Conservation (phyloP, 2,888 invertebrate genomes). For the Lycia hirtaria region DNA sequence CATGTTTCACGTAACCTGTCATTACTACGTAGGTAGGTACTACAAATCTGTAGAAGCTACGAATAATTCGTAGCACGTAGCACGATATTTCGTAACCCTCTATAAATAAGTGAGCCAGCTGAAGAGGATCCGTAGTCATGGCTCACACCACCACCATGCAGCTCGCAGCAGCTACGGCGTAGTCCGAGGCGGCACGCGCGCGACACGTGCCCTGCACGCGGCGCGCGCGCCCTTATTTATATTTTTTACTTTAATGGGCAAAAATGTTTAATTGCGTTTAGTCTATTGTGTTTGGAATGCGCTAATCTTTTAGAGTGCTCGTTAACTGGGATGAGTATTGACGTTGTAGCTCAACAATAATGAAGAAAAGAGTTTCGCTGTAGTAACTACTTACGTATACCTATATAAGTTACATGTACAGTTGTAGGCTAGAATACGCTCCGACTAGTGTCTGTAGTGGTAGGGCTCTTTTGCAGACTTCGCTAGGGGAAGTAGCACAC, state of each 20-base stretch:
- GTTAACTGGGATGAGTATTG: slow-evolving; percentile 58
- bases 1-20: too few species aligned
- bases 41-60: too few species aligned
- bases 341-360: slow-evolving; percentile 39
- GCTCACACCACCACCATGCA: slow-evolving; percentile 34
- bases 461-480: too few species aligned
- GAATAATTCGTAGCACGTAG: too few species aligned
- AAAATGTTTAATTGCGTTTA: slow-evolving; percentile 72
- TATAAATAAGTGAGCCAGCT: slow-evolving; percentile 10
- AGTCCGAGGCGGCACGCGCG: slow-evolving; percentile 19
- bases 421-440: too few species aligned
- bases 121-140: slow-evolving; percentile 29
- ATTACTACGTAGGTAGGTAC: not conserved
- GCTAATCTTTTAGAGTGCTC: slow-evolving; percentile 63
- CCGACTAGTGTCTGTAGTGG: too few species aligned
- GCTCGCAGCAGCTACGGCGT: not conserved
- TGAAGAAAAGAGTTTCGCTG: not conserved
- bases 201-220: slow-evolving; percentile 39
- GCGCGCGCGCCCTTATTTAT: slow-evolving; percentile 44
- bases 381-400: too few species aligned
- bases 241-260: slow-evolving; percentile 64
- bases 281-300: slow-evolving; percentile 51
- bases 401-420: too few species aligned
- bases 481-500: too few species aligned
- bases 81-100: too few species aligned